Base-by-base conservation (phyloP, 2,888 invertebrate species). In the Polymixis lichenea region DNA sequence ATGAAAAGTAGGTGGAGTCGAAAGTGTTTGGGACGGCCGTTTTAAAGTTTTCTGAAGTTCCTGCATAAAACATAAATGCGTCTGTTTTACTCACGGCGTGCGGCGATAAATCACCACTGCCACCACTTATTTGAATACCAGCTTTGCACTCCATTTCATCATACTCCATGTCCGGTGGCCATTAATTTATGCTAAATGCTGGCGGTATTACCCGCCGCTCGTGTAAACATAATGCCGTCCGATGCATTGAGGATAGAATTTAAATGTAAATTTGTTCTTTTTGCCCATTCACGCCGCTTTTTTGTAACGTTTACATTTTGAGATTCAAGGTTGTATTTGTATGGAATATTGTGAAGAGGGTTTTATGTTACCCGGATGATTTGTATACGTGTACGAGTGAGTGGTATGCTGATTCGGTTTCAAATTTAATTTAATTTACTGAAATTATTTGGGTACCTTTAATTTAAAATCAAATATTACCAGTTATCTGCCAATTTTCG, bases 151-250 rank as follows among this genome's bases (percentile, higher is more conserved):
- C 87, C 87, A 84, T 70, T 80, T 76, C 17, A 46, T 60, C 28
- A 58, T 78, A 55, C 46, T 82, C 82, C 32, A 56, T 71, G 74
- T 25, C 25, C 58, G 32, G 60, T 51, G 78, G 78, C 87, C 89
- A 89, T 92, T 92, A 89, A 91, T 92, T 91, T 88, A 87, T 87
- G 88, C 86, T 90, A 89, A 92, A 90, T 87, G 85, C 72, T 83
- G 73, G 72, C 78, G 77, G 80, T 79, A 80, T 82, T 80, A 78
- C 62, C 56, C 80, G 43, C 65, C 77, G 77, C 75, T 75, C 75
- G 75, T 82, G 78, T 84, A 87, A 85, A 89, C 84, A 86, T 84
- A 86, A 86, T 83, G 75, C 78, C 69, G 73, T 75, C 83, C 74
- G 75, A 87, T 86, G 84, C 83, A 87, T 83, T 89, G 74, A 85